Percentiles rank a stretch among this genome's conserved stretches.
These are phyloP conservation scores for Ptilorrhoa leucosticta DNA, from an alignment of 2,113 vertebrate genomes.

Conservation along the genomic window DNA sequence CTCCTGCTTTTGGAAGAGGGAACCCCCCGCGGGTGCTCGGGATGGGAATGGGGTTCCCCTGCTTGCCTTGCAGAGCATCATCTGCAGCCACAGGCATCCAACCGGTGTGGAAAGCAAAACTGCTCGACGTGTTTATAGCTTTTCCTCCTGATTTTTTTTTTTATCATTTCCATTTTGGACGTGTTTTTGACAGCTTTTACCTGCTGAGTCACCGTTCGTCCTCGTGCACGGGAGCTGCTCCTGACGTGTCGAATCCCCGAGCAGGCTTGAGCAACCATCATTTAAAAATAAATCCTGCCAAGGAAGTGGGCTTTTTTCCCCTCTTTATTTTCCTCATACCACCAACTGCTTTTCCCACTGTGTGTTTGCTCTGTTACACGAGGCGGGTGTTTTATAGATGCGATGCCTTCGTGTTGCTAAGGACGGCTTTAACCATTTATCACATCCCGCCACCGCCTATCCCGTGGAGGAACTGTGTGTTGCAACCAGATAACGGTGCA, in stretches of 20 bases:
- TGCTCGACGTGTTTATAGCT: neutral
- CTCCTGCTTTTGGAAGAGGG: neutral
- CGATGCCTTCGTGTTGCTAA: accelerated
- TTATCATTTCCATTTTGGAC: neutral
- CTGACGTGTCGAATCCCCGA: neutral
- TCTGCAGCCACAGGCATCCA: neutral
- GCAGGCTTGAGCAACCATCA: neutral
- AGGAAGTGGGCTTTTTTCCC: neutral
- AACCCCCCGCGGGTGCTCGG: accelerated
- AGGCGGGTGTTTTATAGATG: neutral
- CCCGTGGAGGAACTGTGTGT: neutral
- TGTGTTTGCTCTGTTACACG: neutral
- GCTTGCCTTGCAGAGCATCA: neutral
- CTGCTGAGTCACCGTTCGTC: constrained; percentile 50
- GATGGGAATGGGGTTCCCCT: neutral
- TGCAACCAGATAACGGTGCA: neutral
- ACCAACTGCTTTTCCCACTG: neutral
- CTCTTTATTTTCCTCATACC: neutral
- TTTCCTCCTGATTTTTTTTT: neutral
- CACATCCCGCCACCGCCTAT: accelerated
- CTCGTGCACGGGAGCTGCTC: neutral
- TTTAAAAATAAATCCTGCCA: constrained; percentile 27
- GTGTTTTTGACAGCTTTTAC: constrained; percentile 37
- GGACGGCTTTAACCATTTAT: neutral
- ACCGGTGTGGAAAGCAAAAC: neutral